Percentiles rank a stretch among this genome's conserved stretches.
phyloP scores from a whole-genome alignment of 2,888 invertebrate genomes.

The Drosophila sordidapex region DNA sequence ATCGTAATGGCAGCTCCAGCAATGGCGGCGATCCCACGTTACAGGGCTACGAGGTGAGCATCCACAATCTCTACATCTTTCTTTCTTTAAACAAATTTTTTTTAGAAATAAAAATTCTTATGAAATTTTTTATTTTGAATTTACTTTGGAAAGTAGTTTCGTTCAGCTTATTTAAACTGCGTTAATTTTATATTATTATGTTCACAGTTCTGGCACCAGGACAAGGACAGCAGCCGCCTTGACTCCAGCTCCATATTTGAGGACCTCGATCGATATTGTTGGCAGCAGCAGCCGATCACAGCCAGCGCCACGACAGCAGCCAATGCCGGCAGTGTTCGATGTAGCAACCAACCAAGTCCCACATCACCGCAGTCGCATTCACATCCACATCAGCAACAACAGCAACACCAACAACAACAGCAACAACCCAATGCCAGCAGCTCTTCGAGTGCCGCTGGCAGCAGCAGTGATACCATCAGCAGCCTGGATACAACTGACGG shows the following conservation, averaged over 20 bases:
- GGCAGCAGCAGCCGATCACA: slow-evolving; percentile 88
- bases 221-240: slow-evolving; percentile 88
- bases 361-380: slow-evolving; percentile 64
- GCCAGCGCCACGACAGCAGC: slow-evolving; percentile 57
- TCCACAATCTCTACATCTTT: background rate
- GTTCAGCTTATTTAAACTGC: background rate
- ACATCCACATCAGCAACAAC: slow-evolving; percentile 43
- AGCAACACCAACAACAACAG: slow-evolving; percentile 57
- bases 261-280: slow-evolving; percentile 93
- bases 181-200: background rate
- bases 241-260: slow-evolving; percentile 90
- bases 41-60: slow-evolving; percentile 84
- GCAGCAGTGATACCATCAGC: slow-evolving; percentile 76
- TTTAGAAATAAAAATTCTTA: background rate
- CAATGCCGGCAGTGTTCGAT: slow-evolving; percentile 85
- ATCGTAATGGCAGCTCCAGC: slow-evolving; percentile 62
- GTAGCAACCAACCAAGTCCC: slow-evolving; percentile 69
- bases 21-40: slow-evolving; percentile 83
- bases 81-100: background rate
- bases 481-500: slow-evolving; percentile 89
- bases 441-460: slow-evolving; percentile 71
- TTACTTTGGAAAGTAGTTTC: background rate
- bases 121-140: background rate
- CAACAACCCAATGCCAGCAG: slow-evolving; percentile 66
- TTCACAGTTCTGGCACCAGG: slow-evolving; percentile 84